phyloP scores from a whole-genome alignment of 2,797 vertebrate species.

The Rhinella marina region DNA sequence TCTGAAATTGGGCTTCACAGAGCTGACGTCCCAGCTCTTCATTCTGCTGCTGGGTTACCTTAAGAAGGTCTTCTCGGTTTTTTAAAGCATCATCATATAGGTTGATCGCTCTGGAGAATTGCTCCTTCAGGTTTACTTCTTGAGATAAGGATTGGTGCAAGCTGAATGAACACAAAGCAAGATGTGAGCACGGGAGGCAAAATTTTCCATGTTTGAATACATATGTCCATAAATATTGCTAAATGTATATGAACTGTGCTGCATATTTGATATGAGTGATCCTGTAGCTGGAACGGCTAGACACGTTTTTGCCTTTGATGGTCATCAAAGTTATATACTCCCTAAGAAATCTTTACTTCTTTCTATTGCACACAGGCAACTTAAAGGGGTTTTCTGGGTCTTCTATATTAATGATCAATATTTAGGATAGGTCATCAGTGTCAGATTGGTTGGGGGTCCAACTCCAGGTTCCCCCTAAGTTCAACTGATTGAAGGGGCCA shows the following conservation, averaged over 20 bases:
- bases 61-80: conserved; percentile 69
- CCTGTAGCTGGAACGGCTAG: no score
- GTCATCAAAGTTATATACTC: no score
- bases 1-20: conserved; percentile 78
- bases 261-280: not conserved
- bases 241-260: not conserved
- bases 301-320: no score
- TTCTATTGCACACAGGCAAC: no score
- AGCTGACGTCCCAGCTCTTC: conserved; percentile 78
- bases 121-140: conserved; percentile 73
- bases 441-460: no score
- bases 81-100: conserved; percentile 69
- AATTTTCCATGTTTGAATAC: not conserved
- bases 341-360: no score
- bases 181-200: not conserved
- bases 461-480: no score
- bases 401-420: no score
- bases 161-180: conserved; percentile 70
- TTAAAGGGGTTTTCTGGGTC: no score
- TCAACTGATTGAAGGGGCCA: no score
- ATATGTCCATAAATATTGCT: not conserved
- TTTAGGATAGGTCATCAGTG: no score
- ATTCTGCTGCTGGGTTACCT: conserved; percentile 71
- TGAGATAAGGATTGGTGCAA: conserved; percentile 77
- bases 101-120: conserved; percentile 67